Evolutionary conservation across 2,113 vertebrate genomes (phyloP).

Genomic region (Catagonus wagneri): DNA sequence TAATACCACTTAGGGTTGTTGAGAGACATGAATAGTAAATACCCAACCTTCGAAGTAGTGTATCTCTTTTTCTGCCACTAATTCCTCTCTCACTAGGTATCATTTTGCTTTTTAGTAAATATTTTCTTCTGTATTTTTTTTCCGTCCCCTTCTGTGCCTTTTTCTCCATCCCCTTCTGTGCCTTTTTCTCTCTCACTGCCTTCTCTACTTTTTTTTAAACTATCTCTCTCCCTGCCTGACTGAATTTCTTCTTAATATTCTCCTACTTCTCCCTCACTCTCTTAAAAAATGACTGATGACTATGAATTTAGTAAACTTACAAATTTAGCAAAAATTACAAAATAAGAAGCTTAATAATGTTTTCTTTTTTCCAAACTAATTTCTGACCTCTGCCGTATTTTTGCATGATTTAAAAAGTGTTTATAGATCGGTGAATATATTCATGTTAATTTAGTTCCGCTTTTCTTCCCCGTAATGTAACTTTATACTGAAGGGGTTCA

Average conservation of each 20-base stretch:
- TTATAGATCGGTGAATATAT: neutral
- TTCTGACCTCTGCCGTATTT: neutral
- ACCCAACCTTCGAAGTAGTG: neutral
- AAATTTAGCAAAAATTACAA: neutral
- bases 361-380: neutral
- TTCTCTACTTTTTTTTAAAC: neutral
- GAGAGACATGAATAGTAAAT: neutral
- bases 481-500: neutral
- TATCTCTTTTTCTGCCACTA: neutral
- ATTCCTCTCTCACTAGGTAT: neutral
- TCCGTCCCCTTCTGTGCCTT: neutral
- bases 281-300: neutral
- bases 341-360: neutral
- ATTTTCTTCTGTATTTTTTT: neutral
- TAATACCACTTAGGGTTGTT: neutral
- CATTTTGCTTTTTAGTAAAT: neutral
- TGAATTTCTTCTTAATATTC: neutral
- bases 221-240: neutral
- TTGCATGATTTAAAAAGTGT: neutral
- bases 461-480: neutral
- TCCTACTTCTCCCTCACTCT: neutral
- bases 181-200: neutral
- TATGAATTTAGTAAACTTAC: neutral
- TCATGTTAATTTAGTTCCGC: slow-evolving; percentile 3
- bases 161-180: neutral